A percentile compares a stretch with the other conserved stretches of the same genome.
Evolutionary conservation across 1,140 invertebrate species (phyloP).

Genomic region (Drosophila ananassae): DNA sequence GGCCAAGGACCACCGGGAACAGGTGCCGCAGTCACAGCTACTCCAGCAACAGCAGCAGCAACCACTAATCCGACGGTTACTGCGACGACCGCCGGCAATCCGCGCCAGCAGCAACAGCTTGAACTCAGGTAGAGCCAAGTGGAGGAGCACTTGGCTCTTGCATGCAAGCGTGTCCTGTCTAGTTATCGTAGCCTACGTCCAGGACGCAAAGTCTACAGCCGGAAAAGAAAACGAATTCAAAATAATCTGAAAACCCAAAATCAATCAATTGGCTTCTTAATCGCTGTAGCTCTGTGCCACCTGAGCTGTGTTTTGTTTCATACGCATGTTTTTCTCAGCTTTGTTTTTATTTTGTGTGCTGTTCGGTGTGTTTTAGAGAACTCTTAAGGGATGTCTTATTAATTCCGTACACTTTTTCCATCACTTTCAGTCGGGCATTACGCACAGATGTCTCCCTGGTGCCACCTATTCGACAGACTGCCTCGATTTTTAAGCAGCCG

Average conservation of each 20-base stretch:
- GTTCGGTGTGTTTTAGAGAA: constrained; percentile 18
- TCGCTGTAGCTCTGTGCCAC: constrained; percentile 41
- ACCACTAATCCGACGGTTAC: constrained; percentile 8
- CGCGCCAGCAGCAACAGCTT: constrained; percentile 72
- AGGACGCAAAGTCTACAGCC: constrained; percentile 41
- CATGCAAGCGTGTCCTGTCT: constrained; percentile 60
- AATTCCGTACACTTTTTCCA: neutral
- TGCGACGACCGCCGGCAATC: constrained; percentile 28
- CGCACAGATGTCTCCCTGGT: constrained; percentile 95
- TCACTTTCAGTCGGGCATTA: constrained; percentile 88
- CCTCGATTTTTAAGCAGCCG: constrained; percentile 99
- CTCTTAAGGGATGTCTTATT: neutral
- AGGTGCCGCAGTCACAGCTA: constrained; percentile 38
- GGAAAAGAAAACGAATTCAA: constrained; percentile 18
- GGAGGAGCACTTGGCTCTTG: constrained; percentile 63
- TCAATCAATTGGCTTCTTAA: constrained; percentile 28
- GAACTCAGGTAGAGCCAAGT: constrained; percentile 83
- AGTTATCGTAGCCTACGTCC: constrained; percentile 30
- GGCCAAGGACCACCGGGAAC: constrained; percentile 25
- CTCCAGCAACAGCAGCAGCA: constrained; percentile 26
- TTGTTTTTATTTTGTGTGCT: constrained; percentile 29
- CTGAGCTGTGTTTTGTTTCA: constrained; percentile 32
- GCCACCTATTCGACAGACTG: constrained; percentile 98
- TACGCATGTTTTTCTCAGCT: constrained; percentile 30
- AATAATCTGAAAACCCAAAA: constrained; percentile 17